Conservation (phyloP, 92 coral and sea anemone species). For the Porites rus region DNA sequence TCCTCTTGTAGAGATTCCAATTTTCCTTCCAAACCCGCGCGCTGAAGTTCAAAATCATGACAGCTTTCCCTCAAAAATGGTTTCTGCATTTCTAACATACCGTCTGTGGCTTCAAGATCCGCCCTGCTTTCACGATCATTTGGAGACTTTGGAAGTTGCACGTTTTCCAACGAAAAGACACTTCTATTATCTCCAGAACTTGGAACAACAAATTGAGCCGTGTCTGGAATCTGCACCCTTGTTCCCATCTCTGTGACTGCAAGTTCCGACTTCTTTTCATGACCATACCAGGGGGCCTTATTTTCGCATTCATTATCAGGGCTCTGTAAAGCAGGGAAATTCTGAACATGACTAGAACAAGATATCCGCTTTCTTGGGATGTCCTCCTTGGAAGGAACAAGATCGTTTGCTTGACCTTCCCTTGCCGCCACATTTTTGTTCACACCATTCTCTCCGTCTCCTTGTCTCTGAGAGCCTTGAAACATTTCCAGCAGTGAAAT, state of each 20-base stretch:
- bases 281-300: not conserved
- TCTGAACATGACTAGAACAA: not conserved
- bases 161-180: not conserved
- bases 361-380: not conserved
- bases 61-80: slow-evolving; percentile 15
- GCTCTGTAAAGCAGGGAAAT: not conserved
- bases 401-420: not conserved
- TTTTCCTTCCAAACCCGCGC: slow-evolving; percentile 82
- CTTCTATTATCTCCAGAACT: not conserved
- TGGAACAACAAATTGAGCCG: not conserved
- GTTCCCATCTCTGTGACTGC: not conserved
- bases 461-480: not conserved
- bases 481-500: not conserved
- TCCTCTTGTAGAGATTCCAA: slow-evolving; percentile 76
- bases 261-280: not conserved
- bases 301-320: not conserved
- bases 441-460: not conserved
- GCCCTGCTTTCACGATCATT: not conserved
- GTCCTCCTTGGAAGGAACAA: not conserved
- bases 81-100: not conserved
- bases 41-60: slow-evolving; percentile 63
- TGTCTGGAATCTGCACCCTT: slow-evolving; percentile 5
- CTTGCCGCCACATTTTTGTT: not conserved
- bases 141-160: not conserved
- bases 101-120: not conserved